Base-by-base conservation (phyloP, 2,113 vertebrate species). In the Phycodurus eques region DNA sequence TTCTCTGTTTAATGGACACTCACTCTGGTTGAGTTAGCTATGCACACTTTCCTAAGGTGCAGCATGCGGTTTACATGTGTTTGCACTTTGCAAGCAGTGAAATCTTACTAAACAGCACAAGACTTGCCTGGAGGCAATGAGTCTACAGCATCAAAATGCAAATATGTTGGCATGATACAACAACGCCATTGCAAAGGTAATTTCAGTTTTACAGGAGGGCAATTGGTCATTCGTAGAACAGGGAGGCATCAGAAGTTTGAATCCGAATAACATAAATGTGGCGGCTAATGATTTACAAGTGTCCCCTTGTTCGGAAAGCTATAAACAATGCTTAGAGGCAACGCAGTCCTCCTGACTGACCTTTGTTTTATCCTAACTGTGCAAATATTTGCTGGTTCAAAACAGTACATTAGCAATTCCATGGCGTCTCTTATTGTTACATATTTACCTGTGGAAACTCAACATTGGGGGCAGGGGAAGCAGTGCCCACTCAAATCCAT, bases 71-170 rank as follows among this genome's bases (percentile, higher is more conserved):
- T 72, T 70, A 66, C 19, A 51, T 56, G 53, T 61, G 11, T 70
- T 68, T 82, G 14, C 64, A 19, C 62, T 76, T 63, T 70, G 43
- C 57, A 14, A 42, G 43, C 14, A 57, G 66, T 78, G 19, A 67
- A 65, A 39, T 39, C 70, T 47, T 80, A 83, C 68, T 80, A 79
- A 84, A 81, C 61, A 78, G 15, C 70, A 14, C 57, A 74, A 27
- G 39, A 68, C 60, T 59, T 22, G 56, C 56, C 56, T 31, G 12
- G 56, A 20, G 27, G 56, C 2, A 5, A 14, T 0, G 12, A 3
- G 2, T 59, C 22, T 13, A 14, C 56, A 14, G 56, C 22, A 31
- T 31, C 56, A 6, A 31, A 31, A 59, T 14, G 56, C 5, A 10
- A 59, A 6, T 5, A 14, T 59, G 61, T 12, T 63, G 17, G 5